phyloP scores from a whole-genome alignment of 2,113 vertebrate species.

The Natator depressus region DNA sequence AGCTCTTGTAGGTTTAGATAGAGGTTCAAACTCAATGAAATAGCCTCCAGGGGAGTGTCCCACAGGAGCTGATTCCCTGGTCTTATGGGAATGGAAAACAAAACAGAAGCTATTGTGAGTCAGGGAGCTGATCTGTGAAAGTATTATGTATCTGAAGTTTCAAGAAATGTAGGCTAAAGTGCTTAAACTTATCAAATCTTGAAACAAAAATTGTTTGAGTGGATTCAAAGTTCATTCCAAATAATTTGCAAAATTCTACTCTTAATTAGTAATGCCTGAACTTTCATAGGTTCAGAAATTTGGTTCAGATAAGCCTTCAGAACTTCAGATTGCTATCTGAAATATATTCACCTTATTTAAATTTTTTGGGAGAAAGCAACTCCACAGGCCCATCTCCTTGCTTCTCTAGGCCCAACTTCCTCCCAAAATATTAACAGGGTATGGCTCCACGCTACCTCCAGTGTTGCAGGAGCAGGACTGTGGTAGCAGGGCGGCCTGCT shows the following conservation, averaged over 20 bases:
- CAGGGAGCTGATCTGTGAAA: conserved; percentile 28
- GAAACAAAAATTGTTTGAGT: not conserved
- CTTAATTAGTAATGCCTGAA: not conserved
- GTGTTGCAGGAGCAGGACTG: not conserved
- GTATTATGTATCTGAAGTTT: conserved; percentile 27
- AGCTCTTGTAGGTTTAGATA: not conserved
- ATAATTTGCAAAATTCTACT: not conserved
- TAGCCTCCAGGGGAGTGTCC: not conserved
- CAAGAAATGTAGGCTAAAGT: conserved; percentile 13
- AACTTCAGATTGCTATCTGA: not conserved
- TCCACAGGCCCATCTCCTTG: not conserved
- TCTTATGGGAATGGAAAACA: not conserved
- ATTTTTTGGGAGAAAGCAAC: not conserved
- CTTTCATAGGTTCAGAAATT: not conserved
- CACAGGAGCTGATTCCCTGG: conserved; percentile 31
- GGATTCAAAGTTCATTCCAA: not conserved
- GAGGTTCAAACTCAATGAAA: conserved; percentile 57
- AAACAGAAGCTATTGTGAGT: not conserved
- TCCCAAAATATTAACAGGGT: not conserved
- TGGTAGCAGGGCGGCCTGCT: not conserved
- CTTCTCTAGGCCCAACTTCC: not conserved
- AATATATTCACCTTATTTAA: not conserved
- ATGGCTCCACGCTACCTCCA: not conserved
- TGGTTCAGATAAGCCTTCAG: not conserved
- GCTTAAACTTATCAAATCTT: not conserved